A percentile compares a stretch with the other conserved stretches of the same genome.
phyloP scores from a whole-genome alignment of 2,113 vertebrate genomes.

The Gavia stellata region DNA sequence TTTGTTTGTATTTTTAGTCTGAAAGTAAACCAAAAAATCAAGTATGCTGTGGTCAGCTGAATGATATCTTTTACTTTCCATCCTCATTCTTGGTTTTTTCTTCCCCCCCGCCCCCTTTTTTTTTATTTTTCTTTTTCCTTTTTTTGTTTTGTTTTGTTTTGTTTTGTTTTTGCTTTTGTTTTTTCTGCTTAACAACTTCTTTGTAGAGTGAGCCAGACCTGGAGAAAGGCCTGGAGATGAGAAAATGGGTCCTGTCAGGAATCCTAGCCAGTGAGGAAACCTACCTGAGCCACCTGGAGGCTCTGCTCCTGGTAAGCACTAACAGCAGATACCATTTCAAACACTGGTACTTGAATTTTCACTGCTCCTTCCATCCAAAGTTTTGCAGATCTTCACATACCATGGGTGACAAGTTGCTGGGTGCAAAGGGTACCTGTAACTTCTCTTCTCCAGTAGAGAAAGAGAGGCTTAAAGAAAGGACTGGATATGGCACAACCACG shows the following conservation, averaged over 20 bases:
- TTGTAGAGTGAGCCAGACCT: constrained; percentile 89
- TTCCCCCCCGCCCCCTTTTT: fast-evolving
- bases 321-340: neutral
- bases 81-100: neutral
- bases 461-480: neutral
- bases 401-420: neutral
- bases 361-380: neutral
- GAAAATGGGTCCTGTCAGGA: constrained; percentile 96
- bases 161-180: no score
- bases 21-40: neutral
- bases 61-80: neutral
- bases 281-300: constrained; percentile 95
- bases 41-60: constrained; percentile 40
- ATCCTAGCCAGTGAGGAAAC: constrained; percentile 96
- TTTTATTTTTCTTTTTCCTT: neutral
- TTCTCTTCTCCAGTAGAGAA: neutral
- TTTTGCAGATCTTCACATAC: neutral
- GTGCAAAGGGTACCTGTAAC: neutral
- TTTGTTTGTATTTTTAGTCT: neutral
- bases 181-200: neutral
- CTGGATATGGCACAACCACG: neutral
- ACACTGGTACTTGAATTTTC: neutral
- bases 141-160: neutral
- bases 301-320: constrained; percentile 87
- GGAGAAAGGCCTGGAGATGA: constrained; percentile 97